These are phyloP conservation scores for Brenthis ino DNA, from an alignment of 2,888 invertebrate genomes.

Conservation along the genomic window DNA sequence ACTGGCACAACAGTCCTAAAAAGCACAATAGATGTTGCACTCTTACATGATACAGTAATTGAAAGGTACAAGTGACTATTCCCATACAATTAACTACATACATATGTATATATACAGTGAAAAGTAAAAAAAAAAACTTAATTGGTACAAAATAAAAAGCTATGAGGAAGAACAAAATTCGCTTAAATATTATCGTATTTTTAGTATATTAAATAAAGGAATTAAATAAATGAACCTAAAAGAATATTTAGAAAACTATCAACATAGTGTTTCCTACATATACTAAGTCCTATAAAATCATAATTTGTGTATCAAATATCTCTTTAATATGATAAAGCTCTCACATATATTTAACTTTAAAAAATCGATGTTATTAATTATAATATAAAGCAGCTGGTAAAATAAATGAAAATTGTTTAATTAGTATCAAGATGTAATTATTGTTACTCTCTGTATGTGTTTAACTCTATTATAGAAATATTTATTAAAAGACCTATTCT, in stretches of 20 bases:
- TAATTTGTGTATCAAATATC: background rate
- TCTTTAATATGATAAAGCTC: slow-evolving; percentile 3
- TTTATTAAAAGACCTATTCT: slow-evolving; percentile 49
- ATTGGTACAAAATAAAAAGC: no score
- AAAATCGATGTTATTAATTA: background rate
- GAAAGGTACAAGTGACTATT: no score
- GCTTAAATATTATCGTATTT: no score
- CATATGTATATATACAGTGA: no score
- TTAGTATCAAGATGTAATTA: slow-evolving; percentile 39
- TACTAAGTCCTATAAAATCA: background rate
- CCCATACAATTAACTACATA: no score
- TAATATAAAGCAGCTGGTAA: slow-evolving; percentile 19
- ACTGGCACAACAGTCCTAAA: background rate
- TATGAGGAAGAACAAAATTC: no score
- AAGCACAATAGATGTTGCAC: background rate
- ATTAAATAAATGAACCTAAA: no score
- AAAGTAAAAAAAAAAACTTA: no score
- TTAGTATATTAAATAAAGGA: no score
- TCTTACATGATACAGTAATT: no score
- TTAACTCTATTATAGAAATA: slow-evolving; percentile 38
- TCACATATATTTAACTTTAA: background rate
- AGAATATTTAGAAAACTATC: no score
- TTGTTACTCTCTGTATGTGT: slow-evolving; percentile 36
- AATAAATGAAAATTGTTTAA: slow-evolving; percentile 20
- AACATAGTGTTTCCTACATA: background rate